A percentile compares a stretch with the other conserved stretches of the same genome.
Conservation (phyloP, 92 coral and sea anemone species). For the Micromussa lordhowensis region DNA sequence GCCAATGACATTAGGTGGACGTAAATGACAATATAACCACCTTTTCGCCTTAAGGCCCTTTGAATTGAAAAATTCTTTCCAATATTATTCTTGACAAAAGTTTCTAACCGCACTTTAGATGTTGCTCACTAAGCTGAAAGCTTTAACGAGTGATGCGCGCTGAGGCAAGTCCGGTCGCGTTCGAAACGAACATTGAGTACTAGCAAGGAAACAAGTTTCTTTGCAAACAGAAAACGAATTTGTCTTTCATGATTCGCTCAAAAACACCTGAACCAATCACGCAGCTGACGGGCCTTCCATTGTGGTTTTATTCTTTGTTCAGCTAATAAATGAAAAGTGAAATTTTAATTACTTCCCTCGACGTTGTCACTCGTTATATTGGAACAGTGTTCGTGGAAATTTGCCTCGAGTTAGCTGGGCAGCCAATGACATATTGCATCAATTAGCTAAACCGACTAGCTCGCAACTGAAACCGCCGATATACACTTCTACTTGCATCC, state of each 20-base stretch:
- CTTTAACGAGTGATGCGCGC: constrained; percentile 2
- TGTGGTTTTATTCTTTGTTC: constrained; percentile 75
- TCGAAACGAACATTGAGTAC: neutral
- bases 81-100: constrained; percentile 31
- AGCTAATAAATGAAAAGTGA: constrained; percentile 87
- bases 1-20: constrained; percentile 20
- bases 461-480: constrained; percentile 82
- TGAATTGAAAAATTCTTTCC: constrained; percentile 48
- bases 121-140: constrained; percentile 18
- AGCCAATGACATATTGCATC: constrained; percentile 44
- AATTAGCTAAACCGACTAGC: constrained; percentile 47
- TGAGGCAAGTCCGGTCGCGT: constrained; percentile 16
- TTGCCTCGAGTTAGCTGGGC: constrained; percentile 43
- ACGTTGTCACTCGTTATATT: constrained; percentile 70
- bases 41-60: constrained; percentile 41
- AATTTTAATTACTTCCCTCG: constrained; percentile 92
- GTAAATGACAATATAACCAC: constrained; percentile 52
- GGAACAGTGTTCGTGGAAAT: constrained; percentile 59
- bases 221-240: constrained; percentile 28
- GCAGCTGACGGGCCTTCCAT: constrained; percentile 69
- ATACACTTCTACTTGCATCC: constrained; percentile 15
- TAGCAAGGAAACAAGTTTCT: constrained; percentile 11
- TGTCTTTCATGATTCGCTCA: constrained; percentile 38
- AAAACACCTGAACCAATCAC: constrained; percentile 74
- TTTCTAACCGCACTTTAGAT: constrained; percentile 43